Conservation (phyloP, 2,888 invertebrate species). For the Gnatocerus cornutus region DNA sequence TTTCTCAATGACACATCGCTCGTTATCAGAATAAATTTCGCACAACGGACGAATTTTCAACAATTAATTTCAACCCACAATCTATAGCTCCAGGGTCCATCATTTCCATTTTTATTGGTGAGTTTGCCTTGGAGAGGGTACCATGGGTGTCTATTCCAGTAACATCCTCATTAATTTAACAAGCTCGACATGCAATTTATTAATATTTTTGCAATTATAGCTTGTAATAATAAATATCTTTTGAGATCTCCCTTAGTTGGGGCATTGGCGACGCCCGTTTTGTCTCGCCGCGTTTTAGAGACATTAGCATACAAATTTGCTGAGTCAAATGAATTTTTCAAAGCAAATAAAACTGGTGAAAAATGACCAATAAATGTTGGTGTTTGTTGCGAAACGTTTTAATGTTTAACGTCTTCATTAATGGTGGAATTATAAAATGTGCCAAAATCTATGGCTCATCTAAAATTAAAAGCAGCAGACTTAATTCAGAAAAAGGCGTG, state of each 20-base stretch:
- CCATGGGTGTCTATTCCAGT: slow-evolving; percentile 20
- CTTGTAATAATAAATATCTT: slow-evolving; percentile 24
- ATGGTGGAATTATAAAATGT: too few species aligned
- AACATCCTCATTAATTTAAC: slow-evolving; percentile 25
- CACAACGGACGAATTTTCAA: slow-evolving; percentile 11
- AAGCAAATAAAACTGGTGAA: slow-evolving; percentile 17
- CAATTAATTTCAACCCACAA: slow-evolving; percentile 33
- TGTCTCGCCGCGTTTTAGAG: background rate
- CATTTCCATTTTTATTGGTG: slow-evolving; percentile 40
- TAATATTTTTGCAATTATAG: slow-evolving; percentile 19
- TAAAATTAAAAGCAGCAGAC: too few species aligned
- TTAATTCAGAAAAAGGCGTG: background rate
- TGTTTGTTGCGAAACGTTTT: slow-evolving; percentile 11
- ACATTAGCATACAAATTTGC: slow-evolving; percentile 16
- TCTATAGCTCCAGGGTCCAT: slow-evolving; percentile 18
- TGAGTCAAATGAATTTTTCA: slow-evolving; percentile 24
- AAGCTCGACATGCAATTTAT: slow-evolving; percentile 25
- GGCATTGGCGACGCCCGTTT: background rate
- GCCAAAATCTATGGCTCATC: too few species aligned
- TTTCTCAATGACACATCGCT: slow-evolving; percentile 1
- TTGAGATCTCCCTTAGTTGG: background rate
- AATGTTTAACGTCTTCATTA: too few species aligned
- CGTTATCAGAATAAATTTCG: slow-evolving; percentile 15
- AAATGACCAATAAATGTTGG: slow-evolving; percentile 11
- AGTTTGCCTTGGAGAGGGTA: slow-evolving; percentile 42